phyloP scores from a whole-genome alignment of 2,888 invertebrate species.

The Acheta domesticus region DNA sequence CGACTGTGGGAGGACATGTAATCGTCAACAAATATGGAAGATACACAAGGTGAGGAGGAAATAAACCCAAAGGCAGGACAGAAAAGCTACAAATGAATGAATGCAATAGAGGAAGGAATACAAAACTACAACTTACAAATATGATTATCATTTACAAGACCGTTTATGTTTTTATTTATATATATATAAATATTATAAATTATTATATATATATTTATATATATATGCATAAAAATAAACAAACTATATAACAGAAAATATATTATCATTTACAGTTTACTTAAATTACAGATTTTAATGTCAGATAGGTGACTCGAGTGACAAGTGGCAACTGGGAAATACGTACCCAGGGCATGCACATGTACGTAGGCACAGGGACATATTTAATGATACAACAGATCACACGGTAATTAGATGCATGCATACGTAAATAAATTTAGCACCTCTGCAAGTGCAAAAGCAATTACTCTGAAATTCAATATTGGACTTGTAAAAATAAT shows the following conservation, averaged over 20 bases:
- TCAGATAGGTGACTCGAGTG: neutral
- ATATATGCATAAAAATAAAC: neutral
- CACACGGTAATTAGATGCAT: neutral
- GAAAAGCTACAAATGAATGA: neutral
- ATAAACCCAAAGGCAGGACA: too few species aligned
- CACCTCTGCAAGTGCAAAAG: neutral
- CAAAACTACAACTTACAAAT: neutral
- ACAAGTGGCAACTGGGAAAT: neutral
- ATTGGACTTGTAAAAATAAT: too few species aligned
- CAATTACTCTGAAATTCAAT: too few species aligned
- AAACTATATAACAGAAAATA: neutral
- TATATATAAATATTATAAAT: neutral
- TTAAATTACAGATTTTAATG: neutral
- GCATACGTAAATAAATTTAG: neutral
- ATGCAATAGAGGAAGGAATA: neutral
- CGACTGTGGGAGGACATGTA: too few species aligned
- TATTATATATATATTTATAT: neutral
- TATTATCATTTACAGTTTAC: neutral
- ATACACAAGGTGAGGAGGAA: too few species aligned
- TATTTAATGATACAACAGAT: neutral
- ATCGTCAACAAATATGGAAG: too few species aligned
- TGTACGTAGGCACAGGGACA: neutral
- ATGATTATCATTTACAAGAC: neutral
- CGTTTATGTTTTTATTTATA: neutral
- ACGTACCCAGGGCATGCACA: neutral